These are phyloP conservation scores for Melanerpes formicivorus DNA, from an alignment of 2,113 vertebrate species.

Conservation along the genomic window DNA sequence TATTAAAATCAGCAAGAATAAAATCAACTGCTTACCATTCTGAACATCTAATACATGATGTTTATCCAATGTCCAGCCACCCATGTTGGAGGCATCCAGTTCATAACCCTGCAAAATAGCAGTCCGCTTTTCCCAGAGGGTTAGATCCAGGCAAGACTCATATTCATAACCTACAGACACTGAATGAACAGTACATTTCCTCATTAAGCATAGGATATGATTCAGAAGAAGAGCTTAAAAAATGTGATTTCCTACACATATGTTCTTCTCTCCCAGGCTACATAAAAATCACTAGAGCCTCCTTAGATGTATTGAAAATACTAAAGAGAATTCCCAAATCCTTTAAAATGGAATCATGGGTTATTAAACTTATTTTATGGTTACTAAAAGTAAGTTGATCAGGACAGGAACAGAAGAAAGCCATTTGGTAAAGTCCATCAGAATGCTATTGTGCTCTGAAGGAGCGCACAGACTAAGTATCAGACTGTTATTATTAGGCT, in stretches of 20 bases:
- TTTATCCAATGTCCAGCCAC: conserved; percentile 94
- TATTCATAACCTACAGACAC: conserved; percentile 98
- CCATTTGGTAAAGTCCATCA: not conserved
- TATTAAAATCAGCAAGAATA: not conserved
- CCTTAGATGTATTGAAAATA: not conserved
- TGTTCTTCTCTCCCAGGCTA: not conserved
- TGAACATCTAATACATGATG: conserved; percentile 94
- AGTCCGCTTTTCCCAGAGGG: conserved; percentile 96
- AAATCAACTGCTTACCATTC: conserved; percentile 82
- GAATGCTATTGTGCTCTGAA: not conserved
- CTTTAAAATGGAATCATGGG: not conserved
- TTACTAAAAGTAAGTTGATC: not conserved
- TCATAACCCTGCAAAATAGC: conserved; percentile 93
- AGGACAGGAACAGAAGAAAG: not conserved
- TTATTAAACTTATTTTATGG: not conserved
- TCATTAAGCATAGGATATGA: not conserved
- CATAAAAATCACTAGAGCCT: not conserved
- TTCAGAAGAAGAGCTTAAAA: not conserved
- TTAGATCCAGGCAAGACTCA: conserved; percentile 93
- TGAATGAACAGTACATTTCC: conserved; percentile 70
- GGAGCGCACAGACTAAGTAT: not conserved
- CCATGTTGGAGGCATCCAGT: conserved; percentile 94
- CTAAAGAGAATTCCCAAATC: not conserved
- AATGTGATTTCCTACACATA: not conserved
- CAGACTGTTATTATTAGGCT: not conserved